phyloP scores from a whole-genome alignment of 2,888 invertebrate species.

The Limnephilus lunatus region DNA sequence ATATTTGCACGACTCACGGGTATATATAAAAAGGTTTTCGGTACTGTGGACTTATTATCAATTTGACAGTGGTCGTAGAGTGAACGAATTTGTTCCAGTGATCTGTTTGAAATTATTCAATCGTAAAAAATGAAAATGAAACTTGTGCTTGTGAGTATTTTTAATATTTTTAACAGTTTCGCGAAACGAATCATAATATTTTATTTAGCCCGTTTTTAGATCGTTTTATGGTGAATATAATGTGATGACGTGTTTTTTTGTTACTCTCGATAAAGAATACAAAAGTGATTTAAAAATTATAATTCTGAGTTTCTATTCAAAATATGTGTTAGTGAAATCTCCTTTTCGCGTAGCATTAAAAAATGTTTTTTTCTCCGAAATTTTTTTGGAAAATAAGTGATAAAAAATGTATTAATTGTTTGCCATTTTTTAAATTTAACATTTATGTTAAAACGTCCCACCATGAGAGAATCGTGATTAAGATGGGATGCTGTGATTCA shows the following conservation, averaged over 20 bases:
- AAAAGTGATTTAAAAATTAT: background rate
- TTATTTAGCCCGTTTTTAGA: background rate
- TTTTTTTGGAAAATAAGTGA: background rate
- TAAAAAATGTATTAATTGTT: background rate
- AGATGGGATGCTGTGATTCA: background rate
- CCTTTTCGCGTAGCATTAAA: background rate
- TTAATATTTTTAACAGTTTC: background rate
- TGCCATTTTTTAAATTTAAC: background rate
- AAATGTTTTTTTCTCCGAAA: background rate
- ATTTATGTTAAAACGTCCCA: background rate
- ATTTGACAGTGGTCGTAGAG: constrained; percentile 18
- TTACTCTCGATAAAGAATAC: background rate
- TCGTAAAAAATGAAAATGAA: background rate
- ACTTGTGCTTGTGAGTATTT: background rate
- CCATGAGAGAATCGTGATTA: background rate
- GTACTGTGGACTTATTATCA: background rate
- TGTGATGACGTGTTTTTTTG: background rate
- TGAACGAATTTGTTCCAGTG: background rate
- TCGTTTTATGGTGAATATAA: background rate
- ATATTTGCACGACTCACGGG: constrained; percentile 11
- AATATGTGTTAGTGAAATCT: background rate
- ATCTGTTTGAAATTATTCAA: background rate
- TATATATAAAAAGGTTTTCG: constrained; percentile 17
- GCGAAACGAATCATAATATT: background rate
- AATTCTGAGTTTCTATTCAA: background rate